Evolutionary conservation across 2,888 invertebrate species (phyloP), one percentile per base, ranked within the genome.

Genomic region (Drosophila greeni): DNA sequence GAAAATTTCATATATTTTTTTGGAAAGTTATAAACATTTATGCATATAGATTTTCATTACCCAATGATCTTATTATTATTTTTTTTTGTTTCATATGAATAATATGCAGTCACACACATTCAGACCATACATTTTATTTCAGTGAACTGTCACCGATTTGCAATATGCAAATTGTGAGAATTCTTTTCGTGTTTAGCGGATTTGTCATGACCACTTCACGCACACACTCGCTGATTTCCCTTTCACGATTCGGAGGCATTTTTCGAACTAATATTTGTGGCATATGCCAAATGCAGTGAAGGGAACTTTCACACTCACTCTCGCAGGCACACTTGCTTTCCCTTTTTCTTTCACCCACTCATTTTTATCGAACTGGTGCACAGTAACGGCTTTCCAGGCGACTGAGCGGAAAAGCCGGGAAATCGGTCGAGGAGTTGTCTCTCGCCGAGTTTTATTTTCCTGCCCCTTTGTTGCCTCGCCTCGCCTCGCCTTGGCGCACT

Each of bases 341-440:
- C 26, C 31, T 47, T 57, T 47, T 18, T 34, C 54, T 34, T 24
- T 23, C 43, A 24, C 33, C 33, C 51, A 29, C 52, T 42, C 42
- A 20, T 36, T 53, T 51, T 77, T 76, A 76, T 75, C 77, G 61
- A 64, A 45, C 53, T 34, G 58, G 66, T 69, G 69, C 72, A 71
- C 48, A 71, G 65, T 74, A 65, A 74, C 65, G 60, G 61, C 59
- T 56, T 64, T 76, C 58, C 71, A 66, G 40, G 45, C 55, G 54
- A 53, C 40, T 72, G 54, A 58, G 58, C 59, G 66, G 62, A 53
- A 42, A 61, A 60, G 37, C 56, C 56, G 56, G 56, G 37, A 56
- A 56, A 56, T 37, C 56, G 56, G 26, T 56, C 55, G 55, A 45
- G 61, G 61, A 59, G 55, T 34, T 69, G 57, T 49, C 51, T 51